A percentile compares a stretch with the other conserved stretches of the same genome.
phyloP scores from a whole-genome alignment of 2,797 vertebrate species.

The Yasuhikotakia modesta region DNA sequence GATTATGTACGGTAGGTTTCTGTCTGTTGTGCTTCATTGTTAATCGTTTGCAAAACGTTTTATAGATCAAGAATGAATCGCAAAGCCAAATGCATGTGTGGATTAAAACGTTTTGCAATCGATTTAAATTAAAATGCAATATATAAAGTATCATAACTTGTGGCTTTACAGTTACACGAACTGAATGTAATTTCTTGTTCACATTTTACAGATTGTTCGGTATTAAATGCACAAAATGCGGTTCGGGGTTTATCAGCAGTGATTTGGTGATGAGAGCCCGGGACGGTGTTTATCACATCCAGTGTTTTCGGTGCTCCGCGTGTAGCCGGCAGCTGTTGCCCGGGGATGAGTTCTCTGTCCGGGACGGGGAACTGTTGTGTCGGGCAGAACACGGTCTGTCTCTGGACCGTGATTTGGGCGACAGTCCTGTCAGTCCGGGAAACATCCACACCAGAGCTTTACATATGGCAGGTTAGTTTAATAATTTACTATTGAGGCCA shows the following conservation, averaged over 20 bases:
- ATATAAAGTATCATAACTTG: no score
- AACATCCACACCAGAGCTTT: slow-evolving; percentile 75
- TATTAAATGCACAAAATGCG: slow-evolving; percentile 90
- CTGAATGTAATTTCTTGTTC: no score
- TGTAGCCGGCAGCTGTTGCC: slow-evolving; percentile 92
- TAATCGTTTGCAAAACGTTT: no score
- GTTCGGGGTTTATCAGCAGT: slow-evolving; percentile 88
- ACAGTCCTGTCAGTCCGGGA: slow-evolving; percentile 82
- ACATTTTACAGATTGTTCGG: slow-evolving; percentile 84
- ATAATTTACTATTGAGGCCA: no score
- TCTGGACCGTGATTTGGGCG: slow-evolving; percentile 75
- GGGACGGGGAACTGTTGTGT: slow-evolving; percentile 89
- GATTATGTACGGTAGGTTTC: slow-evolving; percentile 88
- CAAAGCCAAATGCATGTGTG: no score
- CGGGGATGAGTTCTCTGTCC: slow-evolving; percentile 91
- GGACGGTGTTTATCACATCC: slow-evolving; percentile 90
- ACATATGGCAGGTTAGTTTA: slow-evolving; percentile 81
- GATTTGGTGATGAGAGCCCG: slow-evolving; percentile 94
- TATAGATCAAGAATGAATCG: not conserved
- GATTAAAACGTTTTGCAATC: not conserved
- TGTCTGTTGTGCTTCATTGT: no score
- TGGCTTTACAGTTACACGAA: no score
- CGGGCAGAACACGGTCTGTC: slow-evolving; percentile 84
- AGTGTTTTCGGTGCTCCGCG: slow-evolving; percentile 92
- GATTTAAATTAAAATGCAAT: not conserved